Conservation (phyloP, 2,888 invertebrate genomes). For the Drosophila anomalata region DNA sequence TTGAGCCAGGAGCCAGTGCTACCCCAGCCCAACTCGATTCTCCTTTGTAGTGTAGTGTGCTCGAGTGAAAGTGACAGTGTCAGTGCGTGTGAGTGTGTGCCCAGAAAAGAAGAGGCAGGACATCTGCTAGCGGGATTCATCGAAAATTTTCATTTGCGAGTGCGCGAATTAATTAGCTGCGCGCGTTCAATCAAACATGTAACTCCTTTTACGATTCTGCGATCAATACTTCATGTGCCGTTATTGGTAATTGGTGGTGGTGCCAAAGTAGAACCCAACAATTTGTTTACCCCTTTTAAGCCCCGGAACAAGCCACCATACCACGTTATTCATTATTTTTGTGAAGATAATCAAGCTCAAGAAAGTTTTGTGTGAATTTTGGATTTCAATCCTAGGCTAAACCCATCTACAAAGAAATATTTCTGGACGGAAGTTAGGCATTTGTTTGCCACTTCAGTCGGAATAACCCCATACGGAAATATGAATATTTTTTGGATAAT, state of each 20-base stretch:
- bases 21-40: constrained; percentile 3
- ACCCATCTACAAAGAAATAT: background rate
- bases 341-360: constrained; percentile 67
- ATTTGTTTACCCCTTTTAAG: background rate
- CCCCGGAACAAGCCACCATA: constrained; percentile 58
- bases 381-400: constrained; percentile 22
- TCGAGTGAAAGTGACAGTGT: constrained; percentile 22
- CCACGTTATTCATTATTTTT: constrained; percentile 39
- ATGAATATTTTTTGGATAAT: constrained; percentile 83
- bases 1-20: constrained; percentile 27
- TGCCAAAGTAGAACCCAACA: constrained; percentile 55
- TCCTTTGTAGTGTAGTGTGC: constrained; percentile 42
- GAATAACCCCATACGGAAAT: constrained; percentile 51
- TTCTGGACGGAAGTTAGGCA: background rate
- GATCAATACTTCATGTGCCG: constrained; percentile 33
- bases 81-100: constrained; percentile 5
- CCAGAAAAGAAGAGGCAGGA: constrained; percentile 23
- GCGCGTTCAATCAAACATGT: constrained; percentile 61
- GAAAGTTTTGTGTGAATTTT: constrained; percentile 22
- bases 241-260: constrained; percentile 45
- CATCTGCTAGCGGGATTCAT: constrained; percentile 22
- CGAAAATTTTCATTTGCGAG: constrained; percentile 28
- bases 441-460: constrained; percentile 20
- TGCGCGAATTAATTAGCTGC: constrained; percentile 53
- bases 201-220: constrained; percentile 48